Evolutionary conservation across 2,888 invertebrate genomes (phyloP), one percentile per base, ranked within the genome.

Genomic region (Nomada ferruginata): DNA sequence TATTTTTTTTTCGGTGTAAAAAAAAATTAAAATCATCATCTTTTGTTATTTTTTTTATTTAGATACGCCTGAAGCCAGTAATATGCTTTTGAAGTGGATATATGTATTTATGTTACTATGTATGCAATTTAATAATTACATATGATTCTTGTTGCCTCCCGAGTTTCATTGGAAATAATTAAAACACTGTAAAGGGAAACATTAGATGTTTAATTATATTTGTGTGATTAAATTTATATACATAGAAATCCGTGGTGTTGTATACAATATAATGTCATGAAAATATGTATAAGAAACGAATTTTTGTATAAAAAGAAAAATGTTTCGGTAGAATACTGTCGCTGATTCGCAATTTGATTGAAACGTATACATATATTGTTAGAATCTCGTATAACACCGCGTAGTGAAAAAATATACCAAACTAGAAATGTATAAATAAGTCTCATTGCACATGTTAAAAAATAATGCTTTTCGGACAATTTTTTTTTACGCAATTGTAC

Each of bases 171-270:
- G 42, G 47, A 55, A 63, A 18, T 68, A 63, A 78, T 55, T 15
- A 59, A 57, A 69, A 69, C 10, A 74, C 63, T 44, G n/a, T 50
- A 52, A 70, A 73, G 75, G 50, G 50, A 60, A 23, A 71, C 23
- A 70, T 29, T 42, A 77, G 23, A 69, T 53, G 59, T 73, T 75
- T 72, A 66, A 78, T 78, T 42, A 63, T 75, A 60, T 73, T 55
- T 72, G 79, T 85, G 73, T 79, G 73, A 80, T 78, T 78, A 83
- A 75, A 79, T 57, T 70, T 86, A 85, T 86, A 86, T 86, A 85
- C 79, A 85, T 57, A 75, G 57, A 79, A 76, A 60, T 86, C 85
- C 65, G 65, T 53, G 69, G 59, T 81, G 36, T 82, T 74, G 70
- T 85, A 80, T 69, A 83, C 68, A 81, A 64, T 85, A 80, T 55